A percentile compares a stretch with the other conserved stretches of the same genome.
These are phyloP conservation scores for Accipiter virgatus DNA, from an alignment of 2,113 vertebrate species.

Conservation along the genomic window DNA sequence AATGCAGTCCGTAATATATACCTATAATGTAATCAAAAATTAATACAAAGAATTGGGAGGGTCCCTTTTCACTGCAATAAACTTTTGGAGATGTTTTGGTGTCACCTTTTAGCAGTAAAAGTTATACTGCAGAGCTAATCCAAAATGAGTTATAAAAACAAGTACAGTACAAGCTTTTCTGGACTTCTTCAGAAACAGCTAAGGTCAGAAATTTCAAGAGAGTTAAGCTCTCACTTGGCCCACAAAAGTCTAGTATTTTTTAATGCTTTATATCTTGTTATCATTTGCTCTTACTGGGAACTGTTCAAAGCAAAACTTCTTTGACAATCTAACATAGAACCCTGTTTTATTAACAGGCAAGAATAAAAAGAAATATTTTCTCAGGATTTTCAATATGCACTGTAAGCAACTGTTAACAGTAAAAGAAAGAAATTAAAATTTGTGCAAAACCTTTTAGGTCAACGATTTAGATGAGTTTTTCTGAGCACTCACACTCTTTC, in stretches of 20 bases:
- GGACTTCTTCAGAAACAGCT: not conserved
- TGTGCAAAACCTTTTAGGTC: not conserved
- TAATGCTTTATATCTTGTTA: not conserved
- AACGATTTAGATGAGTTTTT: not conserved
- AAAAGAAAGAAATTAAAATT: not conserved
- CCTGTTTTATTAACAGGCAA: not conserved
- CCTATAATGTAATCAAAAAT: not conserved
- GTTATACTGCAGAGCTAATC: not conserved
- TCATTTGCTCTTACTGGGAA: not conserved
- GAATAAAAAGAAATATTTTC: not conserved
- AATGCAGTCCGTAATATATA: not conserved
- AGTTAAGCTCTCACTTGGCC: not conserved
- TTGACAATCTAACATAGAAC: not conserved
- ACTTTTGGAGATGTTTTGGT: not conserved
- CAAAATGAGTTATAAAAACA: not conserved
- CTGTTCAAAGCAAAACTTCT: not conserved
- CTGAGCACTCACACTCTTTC: not conserved
- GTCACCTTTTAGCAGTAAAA: not conserved
- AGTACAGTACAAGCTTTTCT: not conserved
- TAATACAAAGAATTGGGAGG: not conserved
- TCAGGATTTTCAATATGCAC: not conserved
- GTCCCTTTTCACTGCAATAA: not conserved
- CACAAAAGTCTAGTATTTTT: not conserved
- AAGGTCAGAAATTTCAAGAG: not conserved
- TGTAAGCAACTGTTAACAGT: not conserved